These are phyloP conservation scores for Potorous gilbertii DNA, from an alignment of 2,797 vertebrate genomes.

Conservation along the genomic window DNA sequence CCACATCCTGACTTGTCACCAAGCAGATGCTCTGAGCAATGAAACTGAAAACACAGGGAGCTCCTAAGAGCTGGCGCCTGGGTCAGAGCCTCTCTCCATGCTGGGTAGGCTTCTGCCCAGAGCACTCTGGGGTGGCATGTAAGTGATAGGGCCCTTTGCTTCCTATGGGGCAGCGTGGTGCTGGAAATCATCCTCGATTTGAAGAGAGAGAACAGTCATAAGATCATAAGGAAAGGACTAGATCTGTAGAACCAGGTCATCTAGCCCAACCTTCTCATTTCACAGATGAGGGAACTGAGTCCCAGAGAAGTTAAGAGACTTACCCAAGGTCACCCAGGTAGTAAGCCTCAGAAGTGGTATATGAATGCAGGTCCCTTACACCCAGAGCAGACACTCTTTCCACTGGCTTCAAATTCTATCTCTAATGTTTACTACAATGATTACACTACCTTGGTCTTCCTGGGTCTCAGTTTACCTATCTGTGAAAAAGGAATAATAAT, in stretches of 20 bases:
- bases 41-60: neutral
- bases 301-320: neutral
- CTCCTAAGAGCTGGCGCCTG: neutral
- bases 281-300: neutral
- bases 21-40: neutral
- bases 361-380: neutral
- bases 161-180: neutral
- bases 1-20: neutral
- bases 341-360: neutral
- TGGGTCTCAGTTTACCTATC: neutral
- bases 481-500: neutral
- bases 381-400: neutral
- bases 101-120: neutral
- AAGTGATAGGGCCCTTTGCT: neutral
- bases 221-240: neutral
- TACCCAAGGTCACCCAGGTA: neutral
- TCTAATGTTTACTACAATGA: neutral
- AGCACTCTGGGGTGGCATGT: neutral
- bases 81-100: neutral
- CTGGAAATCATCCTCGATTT: neutral
- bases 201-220: neutral
- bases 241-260: neutral
- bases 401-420: neutral
- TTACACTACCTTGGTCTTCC: neutral
- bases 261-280: neutral